Conservation (phyloP, 2,113 vertebrate species). For the Spheniscus mendiculus region DNA sequence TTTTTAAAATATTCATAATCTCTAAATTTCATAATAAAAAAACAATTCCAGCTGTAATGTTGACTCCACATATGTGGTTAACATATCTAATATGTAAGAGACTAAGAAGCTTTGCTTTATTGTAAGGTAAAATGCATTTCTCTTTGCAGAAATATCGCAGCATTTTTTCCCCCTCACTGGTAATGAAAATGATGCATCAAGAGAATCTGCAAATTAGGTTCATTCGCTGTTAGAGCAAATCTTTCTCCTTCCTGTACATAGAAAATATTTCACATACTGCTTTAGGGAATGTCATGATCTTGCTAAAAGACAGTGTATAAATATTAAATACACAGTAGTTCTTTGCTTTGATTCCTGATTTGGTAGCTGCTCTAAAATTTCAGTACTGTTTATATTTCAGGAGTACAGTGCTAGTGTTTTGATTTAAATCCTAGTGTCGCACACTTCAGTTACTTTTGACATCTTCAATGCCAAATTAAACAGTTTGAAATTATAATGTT, state of each 20-base stretch:
- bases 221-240: neutral
- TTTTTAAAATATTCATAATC: neutral
- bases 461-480: neutral
- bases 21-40: neutral
- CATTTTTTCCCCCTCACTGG: neutral
- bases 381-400: neutral
- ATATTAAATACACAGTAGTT: neutral
- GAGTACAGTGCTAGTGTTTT: neutral
- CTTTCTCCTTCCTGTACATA: neutral
- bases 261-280: neutral
- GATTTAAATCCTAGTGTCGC: neutral
- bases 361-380: neutral
- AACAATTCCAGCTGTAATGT: neutral
- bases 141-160: neutral
- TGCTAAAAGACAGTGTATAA: neutral
- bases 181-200: neutral
- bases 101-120: neutral
- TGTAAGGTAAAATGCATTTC: neutral
- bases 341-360: neutral
- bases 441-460: neutral
- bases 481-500: neutral
- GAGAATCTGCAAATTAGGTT: neutral
- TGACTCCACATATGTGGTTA: neutral
- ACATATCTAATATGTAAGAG: neutral
- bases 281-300: neutral